phyloP scores from a whole-genome alignment of 2,797 vertebrate species.

The Gila robusta region DNA sequence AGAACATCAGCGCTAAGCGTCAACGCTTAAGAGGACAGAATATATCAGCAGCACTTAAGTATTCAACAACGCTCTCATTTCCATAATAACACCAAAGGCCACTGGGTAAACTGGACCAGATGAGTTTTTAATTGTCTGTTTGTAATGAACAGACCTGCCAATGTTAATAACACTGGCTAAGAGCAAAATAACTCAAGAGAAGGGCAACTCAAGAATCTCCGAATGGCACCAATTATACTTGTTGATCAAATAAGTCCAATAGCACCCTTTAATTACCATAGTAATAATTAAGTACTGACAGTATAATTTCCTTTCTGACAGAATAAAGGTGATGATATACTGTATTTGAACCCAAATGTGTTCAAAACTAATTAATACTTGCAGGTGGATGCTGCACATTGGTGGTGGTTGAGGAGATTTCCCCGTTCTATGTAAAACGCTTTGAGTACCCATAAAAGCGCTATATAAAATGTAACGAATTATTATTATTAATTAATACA shows the following conservation, averaged over 20 bases:
- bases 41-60: conserved; percentile 1
- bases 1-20: neutral
- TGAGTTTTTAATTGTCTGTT: conserved; percentile 26
- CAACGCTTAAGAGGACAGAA: neutral
- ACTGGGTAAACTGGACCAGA: neutral
- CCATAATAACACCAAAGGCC: conserved; percentile 30
- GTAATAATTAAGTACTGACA: neutral
- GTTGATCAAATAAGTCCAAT: neutral
- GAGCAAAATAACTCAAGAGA: conserved; percentile 6
- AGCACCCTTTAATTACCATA: neutral
- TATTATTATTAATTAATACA: neutral
- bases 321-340: neutral
- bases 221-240: conserved; percentile 1
- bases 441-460: too few species aligned
- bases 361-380: neutral
- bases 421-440: too few species aligned
- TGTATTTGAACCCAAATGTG: neutral
- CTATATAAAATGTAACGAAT: too few species aligned
- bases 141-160: conserved; percentile 30
- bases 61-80: neutral
- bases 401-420: too few species aligned
- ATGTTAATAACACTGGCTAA: neutral
- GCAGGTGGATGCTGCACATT: too few species aligned
- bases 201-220: neutral
- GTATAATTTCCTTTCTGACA: neutral